A percentile compares a stretch with the other conserved stretches of the same genome.
These are phyloP conservation scores for Sogatella furcifera DNA, from an alignment of 1,140 invertebrate genomes.

Conservation along the genomic window DNA sequence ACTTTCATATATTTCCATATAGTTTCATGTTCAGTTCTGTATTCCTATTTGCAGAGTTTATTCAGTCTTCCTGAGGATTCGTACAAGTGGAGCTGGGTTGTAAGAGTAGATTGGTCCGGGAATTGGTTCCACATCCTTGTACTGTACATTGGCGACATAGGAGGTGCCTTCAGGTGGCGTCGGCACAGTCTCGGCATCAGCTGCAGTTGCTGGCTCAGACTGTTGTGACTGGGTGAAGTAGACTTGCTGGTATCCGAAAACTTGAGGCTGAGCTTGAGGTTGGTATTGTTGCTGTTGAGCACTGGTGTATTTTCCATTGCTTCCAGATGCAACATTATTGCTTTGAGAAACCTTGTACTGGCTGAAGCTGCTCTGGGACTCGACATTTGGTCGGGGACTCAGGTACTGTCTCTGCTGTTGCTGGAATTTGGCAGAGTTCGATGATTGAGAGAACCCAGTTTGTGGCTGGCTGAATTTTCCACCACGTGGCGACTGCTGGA, in stretches of 20 bases:
- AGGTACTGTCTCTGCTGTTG: not conserved
- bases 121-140: conserved; percentile 24
- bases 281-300: not conserved
- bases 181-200: conserved; percentile 9
- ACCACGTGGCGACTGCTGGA: not conserved
- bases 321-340: not conserved
- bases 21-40: too few relatives aligned
- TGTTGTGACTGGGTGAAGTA: conserved; percentile 5
- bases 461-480: not conserved
- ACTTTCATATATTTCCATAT: not conserved
- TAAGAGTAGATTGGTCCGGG: conserved; percentile 22
- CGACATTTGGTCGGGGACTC: not conserved
- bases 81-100: conserved; percentile 16
- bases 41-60: too few relatives aligned
- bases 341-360: not conserved
- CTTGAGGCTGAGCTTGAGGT: not conserved
- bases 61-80: conserved; percentile 13
- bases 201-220: conserved; percentile 4
- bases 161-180: conserved; percentile 1
- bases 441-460: not conserved
- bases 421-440: not conserved
- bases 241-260: not conserved
- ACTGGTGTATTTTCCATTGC: not conserved
- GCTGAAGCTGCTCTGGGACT: not conserved
- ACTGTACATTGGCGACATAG: conserved; percentile 20